A percentile compares a stretch with the other conserved stretches of the same genome.
Conservation (phyloP, 2,797 vertebrate species). For the Avahi laniger region DNA sequence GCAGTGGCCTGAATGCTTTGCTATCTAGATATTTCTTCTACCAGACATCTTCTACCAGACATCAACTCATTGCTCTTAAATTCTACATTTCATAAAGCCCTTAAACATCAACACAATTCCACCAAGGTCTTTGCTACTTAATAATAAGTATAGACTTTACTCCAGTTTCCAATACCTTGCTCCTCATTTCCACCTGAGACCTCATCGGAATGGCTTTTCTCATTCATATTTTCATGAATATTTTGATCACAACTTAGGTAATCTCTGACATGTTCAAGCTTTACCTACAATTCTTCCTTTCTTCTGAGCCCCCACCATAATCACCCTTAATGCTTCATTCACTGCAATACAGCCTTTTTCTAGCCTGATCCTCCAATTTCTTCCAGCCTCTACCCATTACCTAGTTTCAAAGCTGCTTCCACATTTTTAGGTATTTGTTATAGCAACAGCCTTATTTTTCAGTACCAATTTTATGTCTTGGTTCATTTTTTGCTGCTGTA, state of each 20-base stretch:
- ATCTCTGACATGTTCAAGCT: not conserved
- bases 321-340: not conserved
- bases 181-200: not conserved
- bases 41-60: not conserved
- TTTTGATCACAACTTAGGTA: not conserved
- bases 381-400: not conserved
- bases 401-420: not conserved
- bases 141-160: not conserved
- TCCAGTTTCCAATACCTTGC: not conserved
- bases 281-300: not conserved
- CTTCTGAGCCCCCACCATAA: not conserved
- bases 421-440: not conserved
- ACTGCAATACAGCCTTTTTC: not conserved
- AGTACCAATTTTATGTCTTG: not conserved
- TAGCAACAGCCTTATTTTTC: not conserved
- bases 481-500: not conserved
- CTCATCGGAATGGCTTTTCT: not conserved
- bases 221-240: not conserved
- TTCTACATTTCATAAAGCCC: not conserved
- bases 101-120: not conserved
- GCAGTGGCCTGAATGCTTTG: not conserved
- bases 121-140: not conserved
- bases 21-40: not conserved
- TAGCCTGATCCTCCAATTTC: not conserved
- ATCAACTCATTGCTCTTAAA: not conserved